These are phyloP conservation scores for Lasioglossum villosulum DNA, from an alignment of 2,888 invertebrate species.

Conservation along the genomic window DNA sequence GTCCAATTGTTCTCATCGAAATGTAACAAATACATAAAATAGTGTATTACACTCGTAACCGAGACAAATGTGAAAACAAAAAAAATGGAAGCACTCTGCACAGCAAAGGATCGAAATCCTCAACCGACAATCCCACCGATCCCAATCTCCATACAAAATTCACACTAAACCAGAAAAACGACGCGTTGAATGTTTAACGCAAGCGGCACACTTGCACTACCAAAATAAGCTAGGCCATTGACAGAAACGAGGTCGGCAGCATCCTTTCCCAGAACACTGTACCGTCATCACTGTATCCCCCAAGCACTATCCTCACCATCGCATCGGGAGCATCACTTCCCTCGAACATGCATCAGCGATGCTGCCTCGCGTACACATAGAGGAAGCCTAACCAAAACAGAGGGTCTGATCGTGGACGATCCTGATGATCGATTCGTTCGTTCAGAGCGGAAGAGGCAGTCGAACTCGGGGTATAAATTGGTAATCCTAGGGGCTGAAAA, in stretches of 20 bases:
- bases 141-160: background rate
- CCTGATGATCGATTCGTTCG: background rate
- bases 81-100: background rate
- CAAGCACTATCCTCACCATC: background rate
- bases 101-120: background rate
- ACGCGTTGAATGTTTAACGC: background rate
- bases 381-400: background rate
- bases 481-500: slow-evolving; percentile 2
- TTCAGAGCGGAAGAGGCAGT: background rate
- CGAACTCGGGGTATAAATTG: background rate
- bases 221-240: background rate
- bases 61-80: background rate
- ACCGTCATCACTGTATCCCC: background rate
- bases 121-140: background rate
- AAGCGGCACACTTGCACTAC: background rate
- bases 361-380: background rate
- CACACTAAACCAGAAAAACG: background rate
- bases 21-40: background rate
- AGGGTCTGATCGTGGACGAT: background rate
- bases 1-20: background rate
- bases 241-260: background rate
- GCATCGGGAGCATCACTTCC: background rate
- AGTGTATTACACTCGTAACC: background rate
- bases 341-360: background rate
- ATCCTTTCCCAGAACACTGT: background rate